Percentiles rank a stretch among this genome's conserved stretches.
Conservation (phyloP, 2,113 vertebrate species). For the Beaufortia kweichowensis region DNA sequence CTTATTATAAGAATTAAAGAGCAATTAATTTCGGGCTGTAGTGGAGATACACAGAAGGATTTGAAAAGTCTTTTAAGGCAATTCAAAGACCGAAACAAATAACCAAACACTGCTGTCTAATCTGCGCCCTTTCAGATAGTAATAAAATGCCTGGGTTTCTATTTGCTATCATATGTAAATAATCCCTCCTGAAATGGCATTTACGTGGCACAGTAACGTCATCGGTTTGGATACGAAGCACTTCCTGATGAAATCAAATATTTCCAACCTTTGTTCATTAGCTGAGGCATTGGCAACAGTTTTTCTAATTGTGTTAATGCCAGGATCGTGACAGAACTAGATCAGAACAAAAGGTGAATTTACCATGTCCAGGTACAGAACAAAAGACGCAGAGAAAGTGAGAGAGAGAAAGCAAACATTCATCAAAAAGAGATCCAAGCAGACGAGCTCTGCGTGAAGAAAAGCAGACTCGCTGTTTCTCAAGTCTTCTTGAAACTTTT, state of each 20-base stretch:
- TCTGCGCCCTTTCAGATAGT: conserved; percentile 21
- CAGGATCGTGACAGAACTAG: conserved; percentile 62
- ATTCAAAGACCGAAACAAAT: conserved; percentile 16
- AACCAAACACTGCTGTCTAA: neutral
- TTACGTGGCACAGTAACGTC: conserved; percentile 8
- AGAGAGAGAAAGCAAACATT: conserved; percentile 59
- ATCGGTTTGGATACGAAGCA: conserved; percentile 9
- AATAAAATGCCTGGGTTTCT: conserved; percentile 19
- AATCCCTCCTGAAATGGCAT: conserved; percentile 28
- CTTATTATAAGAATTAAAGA: neutral
- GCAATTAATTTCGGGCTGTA: neutral
- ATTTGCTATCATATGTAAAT: conserved; percentile 30
- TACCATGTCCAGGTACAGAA: conserved; percentile 1
- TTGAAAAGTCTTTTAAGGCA: conserved; percentile 15
- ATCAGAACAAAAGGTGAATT: conserved; percentile 52
- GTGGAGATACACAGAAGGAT: neutral
- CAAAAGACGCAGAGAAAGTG: conserved; percentile 43
- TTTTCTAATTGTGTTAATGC: conserved; percentile 59
- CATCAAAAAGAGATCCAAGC: conserved; percentile 64
- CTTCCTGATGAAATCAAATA: conserved; percentile 27
- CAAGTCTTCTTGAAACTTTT: conserved; percentile 32
- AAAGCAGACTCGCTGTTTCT: conserved; percentile 39
- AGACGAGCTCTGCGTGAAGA: conserved; percentile 47
- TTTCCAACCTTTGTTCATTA: conserved; percentile 29
- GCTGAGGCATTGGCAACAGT: conserved; percentile 56